Evolutionary conservation across 2,113 vertebrate genomes (phyloP).

Genomic region (Bos javanicus): DNA sequence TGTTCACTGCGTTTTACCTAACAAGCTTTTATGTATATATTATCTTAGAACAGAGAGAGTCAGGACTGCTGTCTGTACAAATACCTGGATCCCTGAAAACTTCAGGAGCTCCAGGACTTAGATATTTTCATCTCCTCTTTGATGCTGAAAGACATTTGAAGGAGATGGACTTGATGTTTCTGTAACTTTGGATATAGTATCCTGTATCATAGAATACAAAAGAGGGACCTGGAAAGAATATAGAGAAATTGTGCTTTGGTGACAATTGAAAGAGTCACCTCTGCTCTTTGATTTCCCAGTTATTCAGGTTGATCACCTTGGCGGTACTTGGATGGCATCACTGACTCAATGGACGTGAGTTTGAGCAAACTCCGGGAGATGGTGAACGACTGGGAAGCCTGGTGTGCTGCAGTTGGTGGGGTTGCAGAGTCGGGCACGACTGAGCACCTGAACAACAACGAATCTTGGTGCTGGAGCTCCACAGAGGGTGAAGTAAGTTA

Average conservation of each 20-base stretch:
- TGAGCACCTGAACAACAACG: fast-evolving
- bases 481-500: no score
- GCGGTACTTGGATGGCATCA: background rate
- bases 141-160: background rate
- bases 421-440: fast-evolving
- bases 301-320: background rate
- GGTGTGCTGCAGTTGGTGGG: fast-evolving
- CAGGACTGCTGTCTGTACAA: background rate
- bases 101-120: background rate
- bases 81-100: background rate
- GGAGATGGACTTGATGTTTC: background rate
- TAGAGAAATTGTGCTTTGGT: background rate
- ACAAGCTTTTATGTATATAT: background rate
- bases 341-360: background rate
- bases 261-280: fast-evolving
- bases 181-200: background rate
- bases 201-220: background rate
- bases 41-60: background rate
- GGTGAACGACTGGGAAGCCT: background rate
- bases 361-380: background rate
- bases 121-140: background rate
- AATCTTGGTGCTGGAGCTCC: background rate
- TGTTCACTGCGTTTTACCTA: conserved; percentile 45
- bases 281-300: background rate
- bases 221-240: background rate